Evolutionary conservation across 35 echinoderm and acorn worm genomes (phyloP).

Genomic region (Stichopus chloronotus): DNA sequence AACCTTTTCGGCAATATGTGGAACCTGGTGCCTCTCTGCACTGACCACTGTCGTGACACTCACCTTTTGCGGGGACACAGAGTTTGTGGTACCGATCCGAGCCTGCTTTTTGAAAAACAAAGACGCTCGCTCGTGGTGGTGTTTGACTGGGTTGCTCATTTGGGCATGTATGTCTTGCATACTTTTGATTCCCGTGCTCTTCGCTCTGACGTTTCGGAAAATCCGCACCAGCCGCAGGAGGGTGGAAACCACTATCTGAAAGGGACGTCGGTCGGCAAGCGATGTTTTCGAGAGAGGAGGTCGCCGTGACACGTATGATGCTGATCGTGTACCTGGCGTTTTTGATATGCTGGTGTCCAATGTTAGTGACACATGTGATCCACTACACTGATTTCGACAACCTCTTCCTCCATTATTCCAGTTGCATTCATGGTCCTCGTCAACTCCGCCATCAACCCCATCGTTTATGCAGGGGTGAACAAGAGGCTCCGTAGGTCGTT

Average conservation of each 20-base stretch:
- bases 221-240: conserved; percentile 16
- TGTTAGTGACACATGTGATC: conserved; percentile 25
- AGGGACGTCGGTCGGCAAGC: not conserved
- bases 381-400: conserved; percentile 11
- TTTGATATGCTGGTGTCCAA: conserved; percentile 43
- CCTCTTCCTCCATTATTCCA: conserved; percentile 4
- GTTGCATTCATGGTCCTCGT: conserved; percentile 10
- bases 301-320: conserved; percentile 51
- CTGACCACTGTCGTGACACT: not conserved
- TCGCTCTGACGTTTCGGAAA: conserved; percentile 29
- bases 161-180: conserved; percentile 26
- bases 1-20: not conserved
- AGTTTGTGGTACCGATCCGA: conserved; percentile 20
- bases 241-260: not conserved
- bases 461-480: conserved; percentile 31
- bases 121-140: conserved; percentile 18
- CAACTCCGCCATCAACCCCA: conserved; percentile 44
- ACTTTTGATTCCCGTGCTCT: conserved; percentile 2
- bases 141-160: not conserved
- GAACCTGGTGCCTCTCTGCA: conserved; percentile 33
- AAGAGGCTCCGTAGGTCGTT: conserved; percentile 17
- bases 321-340: conserved; percentile 32
- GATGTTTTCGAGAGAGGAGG: conserved; percentile 14
- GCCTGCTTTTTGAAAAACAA: conserved; percentile 20
- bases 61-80: conserved; percentile 6